Conservation (phyloP, 2,888 invertebrate species). For the Drymonia ruficornis region DNA sequence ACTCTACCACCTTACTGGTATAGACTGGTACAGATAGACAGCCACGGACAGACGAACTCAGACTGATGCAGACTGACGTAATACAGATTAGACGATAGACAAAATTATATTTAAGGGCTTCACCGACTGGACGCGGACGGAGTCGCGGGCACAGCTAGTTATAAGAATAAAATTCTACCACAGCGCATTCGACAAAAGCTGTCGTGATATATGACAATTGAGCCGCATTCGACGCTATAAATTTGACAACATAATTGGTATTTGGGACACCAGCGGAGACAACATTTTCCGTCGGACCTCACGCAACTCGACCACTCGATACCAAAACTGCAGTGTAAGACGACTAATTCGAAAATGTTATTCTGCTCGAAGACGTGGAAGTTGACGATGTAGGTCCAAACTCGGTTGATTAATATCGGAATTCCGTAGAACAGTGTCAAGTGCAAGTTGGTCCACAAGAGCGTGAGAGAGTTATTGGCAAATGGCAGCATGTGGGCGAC, state of each 20-base stretch:
- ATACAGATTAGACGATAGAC: too few relatives aligned
- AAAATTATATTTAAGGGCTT: too few relatives aligned
- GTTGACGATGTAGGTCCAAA: constrained; percentile 14
- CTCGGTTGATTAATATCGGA: constrained; percentile 25
- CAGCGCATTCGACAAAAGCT: constrained; percentile 15
- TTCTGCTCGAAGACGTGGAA: constrained; percentile 5
- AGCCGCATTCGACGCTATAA: constrained; percentile 41
- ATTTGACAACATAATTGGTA: constrained; percentile 51
- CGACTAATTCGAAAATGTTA: constrained; percentile 26
- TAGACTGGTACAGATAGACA: too few relatives aligned
- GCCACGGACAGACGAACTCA: too few relatives aligned
- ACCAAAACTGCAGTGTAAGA: constrained; percentile 36
- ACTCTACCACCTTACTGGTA: too few relatives aligned
- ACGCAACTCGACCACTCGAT: constrained; percentile 25
- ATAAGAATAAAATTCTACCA: constrained; percentile 33
- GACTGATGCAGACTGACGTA: too few relatives aligned
- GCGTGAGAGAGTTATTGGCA: constrained; percentile 45
- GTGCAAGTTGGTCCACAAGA: constrained; percentile 37
- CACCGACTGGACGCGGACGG: too few relatives aligned
- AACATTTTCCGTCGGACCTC: constrained; percentile 35
- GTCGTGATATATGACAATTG: constrained; percentile 45
- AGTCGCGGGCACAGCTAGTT: too few relatives aligned
- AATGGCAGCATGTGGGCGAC: constrained; percentile 32
- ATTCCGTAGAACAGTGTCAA: constrained; percentile 49
- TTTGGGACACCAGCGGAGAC: constrained; percentile 46